Evolutionary conservation across 2,113 vertebrate species (phyloP), one percentile per base, ranked within the genome.

Genomic region (Coreoperca whiteheadi): DNA sequence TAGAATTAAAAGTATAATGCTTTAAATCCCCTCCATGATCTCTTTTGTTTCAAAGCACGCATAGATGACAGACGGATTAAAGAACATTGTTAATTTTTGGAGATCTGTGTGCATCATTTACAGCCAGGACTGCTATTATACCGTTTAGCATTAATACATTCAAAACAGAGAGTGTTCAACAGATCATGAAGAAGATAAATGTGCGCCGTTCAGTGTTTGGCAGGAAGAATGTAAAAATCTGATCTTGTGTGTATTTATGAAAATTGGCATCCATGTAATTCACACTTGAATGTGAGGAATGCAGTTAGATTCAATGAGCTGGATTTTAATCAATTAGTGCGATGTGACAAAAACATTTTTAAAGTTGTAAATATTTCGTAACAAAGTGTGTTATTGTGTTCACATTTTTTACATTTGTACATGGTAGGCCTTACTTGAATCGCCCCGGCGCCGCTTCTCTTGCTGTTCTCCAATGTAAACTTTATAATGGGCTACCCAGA

Each of bases 1-100:
- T 84, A 81, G 74, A 87, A 87, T 88, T 81, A 65, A 74, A 90
- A 82, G 63, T 71, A 72, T 86, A 81, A 87, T 77, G 68, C 71
- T 81, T 85, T 77, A 83, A 87, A 87, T 72, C 88, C 60, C 51
- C 54, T 32, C 64, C 71, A 48, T 81, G 39, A 82, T 88, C 86
- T 81, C 79, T 51, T 89, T 87, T 87, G 83, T 90, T 90, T 90
- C 20, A 78, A 83, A 57, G 77, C 79, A 82, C 11, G 39, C 67
- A 21, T 48, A 74, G 84, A 92, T 71, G 84, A 89, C 82, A 83
- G 83, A 61, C 0, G 82, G 90, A 92, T 92, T 91, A 87, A 77
- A 87, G 71, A 59, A 74, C 56, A 8, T 60, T 77, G 81, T 83
- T 87, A 37, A 82, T 86, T 90, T 89, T 78, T 79, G 74, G 39